Evolutionary conservation across 2,113 vertebrate genomes (phyloP), one percentile per base, ranked within the genome.

Genomic region (Scomber scombrus): DNA sequence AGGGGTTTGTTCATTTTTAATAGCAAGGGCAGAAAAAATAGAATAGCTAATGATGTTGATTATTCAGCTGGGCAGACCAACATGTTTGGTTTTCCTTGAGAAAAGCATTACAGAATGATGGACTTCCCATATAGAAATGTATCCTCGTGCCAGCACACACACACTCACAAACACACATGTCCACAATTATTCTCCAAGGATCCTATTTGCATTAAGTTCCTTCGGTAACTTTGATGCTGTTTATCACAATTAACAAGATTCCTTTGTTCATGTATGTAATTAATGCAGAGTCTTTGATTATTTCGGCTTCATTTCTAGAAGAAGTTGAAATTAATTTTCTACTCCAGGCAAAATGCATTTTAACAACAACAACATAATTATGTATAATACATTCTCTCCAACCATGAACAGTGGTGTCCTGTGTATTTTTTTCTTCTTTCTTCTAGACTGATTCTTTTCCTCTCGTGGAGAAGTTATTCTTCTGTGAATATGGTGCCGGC

Each of bases 261-360:
- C 81, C 69, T 89, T 91, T 91, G 87, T 92, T 91, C 69, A 75
- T 89, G 82, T 81, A 62, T 90, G 88, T 93, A 93, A 93, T 94
- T 92, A 93, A 93, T 90, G 86, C 84, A 75, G 72, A 62, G 65
- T 78, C 84, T 93, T 90, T 92, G 89, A 93, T 93, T 88, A 88
- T 71, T 68, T 78, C 54, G 29, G 72, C 78, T 91, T 75, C 49
- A 63, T 84, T 81, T 88, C 64, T 78, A 80, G 40, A 88, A 83
- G 67, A 85, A 67, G 62, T 26, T 78, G 60, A 85, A 82, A 87
- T 86, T 73, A 88, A 91, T 79, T 91, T 92, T 91, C 81, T 10
- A 65, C 78, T 84, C 60, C 54, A 34, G 67, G 85, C 80, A 76
- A 79, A 85, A 84, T 74, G 3, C 51, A 58, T 88, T 86, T 81